These are phyloP conservation scores for Andrena trimmerana DNA, from an alignment of 2,888 invertebrate genomes.

Conservation along the genomic window DNA sequence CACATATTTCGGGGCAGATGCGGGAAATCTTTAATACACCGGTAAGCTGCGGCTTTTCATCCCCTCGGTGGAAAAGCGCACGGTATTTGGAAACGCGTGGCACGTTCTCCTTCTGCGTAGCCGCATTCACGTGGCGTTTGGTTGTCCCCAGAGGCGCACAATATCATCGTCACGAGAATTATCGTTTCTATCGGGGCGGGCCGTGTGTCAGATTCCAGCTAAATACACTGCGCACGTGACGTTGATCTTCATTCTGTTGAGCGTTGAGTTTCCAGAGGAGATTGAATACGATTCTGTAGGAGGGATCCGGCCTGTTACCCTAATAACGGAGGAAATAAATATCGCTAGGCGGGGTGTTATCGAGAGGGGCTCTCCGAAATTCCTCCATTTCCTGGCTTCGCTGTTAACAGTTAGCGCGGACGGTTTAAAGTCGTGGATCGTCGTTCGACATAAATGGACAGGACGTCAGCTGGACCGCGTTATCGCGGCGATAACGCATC, in stretches of 20 bases:
- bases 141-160: constrained; percentile 25
- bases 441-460: too few species aligned
- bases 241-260: background rate
- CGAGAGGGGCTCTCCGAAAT: too few species aligned
- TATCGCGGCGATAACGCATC: constrained; percentile 28
- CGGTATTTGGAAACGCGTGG: background rate
- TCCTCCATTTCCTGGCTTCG: too few species aligned
- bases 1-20: background rate
- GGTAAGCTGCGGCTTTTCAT: background rate
- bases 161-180: constrained; percentile 18
- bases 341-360: too few species aligned
- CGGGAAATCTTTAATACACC: background rate
- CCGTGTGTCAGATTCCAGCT: constrained; percentile 12
- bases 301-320: too few species aligned
- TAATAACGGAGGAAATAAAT: too few species aligned
- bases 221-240: constrained; percentile 1
- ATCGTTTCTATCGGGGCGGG: constrained; percentile 30
- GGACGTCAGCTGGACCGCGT: too few species aligned
- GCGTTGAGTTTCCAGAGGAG: background rate
- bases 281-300: background rate
- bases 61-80: background rate
- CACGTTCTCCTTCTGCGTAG: constrained; percentile 1
- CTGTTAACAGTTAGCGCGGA: too few species aligned
- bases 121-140: constrained; percentile 11
- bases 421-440: too few species aligned